These are phyloP conservation scores for Octopus sinensis DNA, from an alignment of 1,140 invertebrate genomes.

Conservation along the genomic window DNA sequence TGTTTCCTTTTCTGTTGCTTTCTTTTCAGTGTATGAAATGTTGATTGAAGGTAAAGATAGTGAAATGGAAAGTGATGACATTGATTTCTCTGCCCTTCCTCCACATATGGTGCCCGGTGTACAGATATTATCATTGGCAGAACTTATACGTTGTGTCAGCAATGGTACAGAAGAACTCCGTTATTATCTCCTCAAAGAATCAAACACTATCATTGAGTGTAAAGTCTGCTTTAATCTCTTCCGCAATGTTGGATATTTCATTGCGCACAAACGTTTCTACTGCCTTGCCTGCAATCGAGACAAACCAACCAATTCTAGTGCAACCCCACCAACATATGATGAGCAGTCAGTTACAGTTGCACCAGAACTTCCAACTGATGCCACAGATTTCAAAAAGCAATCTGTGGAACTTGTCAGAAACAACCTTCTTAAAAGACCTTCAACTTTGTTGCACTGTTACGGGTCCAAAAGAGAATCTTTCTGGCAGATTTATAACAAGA, in stretches of 20 bases:
- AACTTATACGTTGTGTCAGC: conserved; percentile 33
- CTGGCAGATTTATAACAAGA: not conserved
- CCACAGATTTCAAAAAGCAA: not conserved
- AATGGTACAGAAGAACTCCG: conserved; percentile 60
- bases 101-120: too few relatives aligned
- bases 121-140: too few relatives aligned
- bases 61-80: too few relatives aligned
- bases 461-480: conserved; percentile 8
- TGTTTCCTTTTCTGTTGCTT: too few relatives aligned
- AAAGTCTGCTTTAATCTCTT: conserved; percentile 80
- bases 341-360: conserved; percentile 44
- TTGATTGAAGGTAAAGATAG: too few relatives aligned
- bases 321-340: conserved; percentile 13
- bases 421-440: not conserved
- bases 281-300: conserved; percentile 60
- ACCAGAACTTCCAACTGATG: conserved; percentile 35
- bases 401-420: not conserved
- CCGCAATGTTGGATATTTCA: conserved; percentile 76
- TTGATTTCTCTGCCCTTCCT: too few relatives aligned
- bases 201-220: conserved; percentile 81
- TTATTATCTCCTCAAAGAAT: conserved; percentile 71
- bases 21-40: too few relatives aligned
- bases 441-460: not conserved
- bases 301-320: conserved; percentile 21
- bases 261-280: conserved; percentile 78